Evolutionary conservation across 2,888 invertebrate genomes (phyloP).

Genomic region (Myathropa florea): DNA sequence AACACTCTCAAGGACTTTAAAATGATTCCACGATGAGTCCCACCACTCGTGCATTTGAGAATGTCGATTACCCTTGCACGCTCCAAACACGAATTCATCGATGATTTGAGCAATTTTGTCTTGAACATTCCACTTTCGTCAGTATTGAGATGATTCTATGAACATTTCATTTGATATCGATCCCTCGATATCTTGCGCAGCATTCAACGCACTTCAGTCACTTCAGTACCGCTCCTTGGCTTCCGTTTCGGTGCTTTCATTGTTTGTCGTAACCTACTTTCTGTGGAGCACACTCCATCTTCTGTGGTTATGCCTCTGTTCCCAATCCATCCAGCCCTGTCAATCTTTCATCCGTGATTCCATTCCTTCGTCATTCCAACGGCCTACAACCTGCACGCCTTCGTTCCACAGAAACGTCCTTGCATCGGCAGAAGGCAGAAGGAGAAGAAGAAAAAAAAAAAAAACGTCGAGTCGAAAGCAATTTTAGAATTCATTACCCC

Average conservation of each 20-base stretch:
- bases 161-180: neutral
- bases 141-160: neutral
- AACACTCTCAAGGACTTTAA: too few species aligned
- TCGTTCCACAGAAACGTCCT: neutral
- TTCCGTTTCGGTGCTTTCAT: neutral
- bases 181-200: neutral
- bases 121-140: too few species aligned
- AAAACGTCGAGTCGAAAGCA: neutral
- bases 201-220: neutral
- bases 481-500: slow-evolving; percentile 47
- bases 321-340: neutral
- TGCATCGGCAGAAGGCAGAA: neutral
- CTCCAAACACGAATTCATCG: too few species aligned
- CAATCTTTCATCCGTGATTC: neutral
- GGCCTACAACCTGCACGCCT: neutral
- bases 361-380: too few species aligned
- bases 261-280: neutral
- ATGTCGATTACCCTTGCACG: neutral
- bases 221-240: neutral
- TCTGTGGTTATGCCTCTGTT: neutral
- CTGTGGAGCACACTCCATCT: neutral
- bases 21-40: too few species aligned
- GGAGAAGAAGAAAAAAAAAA: neutral
- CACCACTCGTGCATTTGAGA: too few species aligned
- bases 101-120: neutral